Percentiles rank a stretch among this genome's conserved stretches.
phyloP scores from a whole-genome alignment of 2,888 invertebrate genomes.

The Lamellibrachia satsuma region DNA sequence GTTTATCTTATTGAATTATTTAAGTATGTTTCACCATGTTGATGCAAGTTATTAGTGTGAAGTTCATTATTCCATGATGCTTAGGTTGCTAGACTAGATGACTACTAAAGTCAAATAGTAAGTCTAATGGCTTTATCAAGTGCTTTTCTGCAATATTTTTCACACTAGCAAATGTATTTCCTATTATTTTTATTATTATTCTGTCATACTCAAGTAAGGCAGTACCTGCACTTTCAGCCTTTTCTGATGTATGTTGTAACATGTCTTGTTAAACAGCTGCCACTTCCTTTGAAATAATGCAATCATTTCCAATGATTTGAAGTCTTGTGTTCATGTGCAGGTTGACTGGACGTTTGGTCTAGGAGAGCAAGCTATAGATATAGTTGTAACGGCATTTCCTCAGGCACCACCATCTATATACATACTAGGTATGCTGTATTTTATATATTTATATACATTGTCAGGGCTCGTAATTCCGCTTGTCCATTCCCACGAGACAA shows the following conservation, averaged over 20 bases:
- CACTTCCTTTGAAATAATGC: not conserved
- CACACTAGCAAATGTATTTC: not conserved
- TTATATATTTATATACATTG: not conserved
- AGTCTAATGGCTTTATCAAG: not conserved
- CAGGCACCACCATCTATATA: constrained; percentile 75
- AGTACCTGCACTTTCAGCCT: not conserved
- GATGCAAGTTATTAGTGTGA: not conserved
- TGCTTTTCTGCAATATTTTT: not conserved
- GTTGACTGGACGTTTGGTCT: constrained; percentile 85
- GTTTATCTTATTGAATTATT: not conserved
- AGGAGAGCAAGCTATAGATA: constrained; percentile 78
- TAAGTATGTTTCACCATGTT: not conserved
- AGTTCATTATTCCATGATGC: not conserved
- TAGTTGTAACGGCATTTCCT: constrained; percentile 70
- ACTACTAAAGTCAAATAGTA: not conserved
- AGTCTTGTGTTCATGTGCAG: constrained; percentile 45
- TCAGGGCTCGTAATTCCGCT: too few relatives aligned
- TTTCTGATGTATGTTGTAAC: too few relatives aligned
- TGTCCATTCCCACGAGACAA: too few relatives aligned
- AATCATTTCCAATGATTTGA: not conserved
- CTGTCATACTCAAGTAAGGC: not conserved
- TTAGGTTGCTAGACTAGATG: not conserved
- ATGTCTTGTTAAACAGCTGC: not conserved
- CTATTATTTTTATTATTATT: not conserved
- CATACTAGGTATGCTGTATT: constrained; percentile 73